Percentiles rank a stretch among this genome's conserved stretches.
Conservation (phyloP, 2,797 vertebrate genomes). For the Smutsia gigantea region DNA sequence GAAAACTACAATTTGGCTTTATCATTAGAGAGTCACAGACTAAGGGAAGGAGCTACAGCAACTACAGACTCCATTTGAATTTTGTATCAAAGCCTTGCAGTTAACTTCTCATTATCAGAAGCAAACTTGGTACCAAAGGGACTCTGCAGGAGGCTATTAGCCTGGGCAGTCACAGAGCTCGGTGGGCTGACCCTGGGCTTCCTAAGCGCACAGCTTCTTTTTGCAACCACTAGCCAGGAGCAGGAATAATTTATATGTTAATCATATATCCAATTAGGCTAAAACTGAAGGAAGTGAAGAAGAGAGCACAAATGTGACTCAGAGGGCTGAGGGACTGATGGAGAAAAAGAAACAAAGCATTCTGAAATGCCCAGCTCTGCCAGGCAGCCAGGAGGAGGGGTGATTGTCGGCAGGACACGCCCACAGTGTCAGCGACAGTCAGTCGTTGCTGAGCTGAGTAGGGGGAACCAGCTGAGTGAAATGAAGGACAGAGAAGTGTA, state of each 20-base stretch:
- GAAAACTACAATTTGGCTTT: conserved; percentile 24
- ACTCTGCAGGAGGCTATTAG: background rate
- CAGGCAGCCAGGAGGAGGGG: background rate
- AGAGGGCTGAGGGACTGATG: conserved; percentile 12
- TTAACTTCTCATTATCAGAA: conserved; percentile 68
- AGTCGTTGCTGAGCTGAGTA: conserved; percentile 31
- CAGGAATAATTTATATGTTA: conserved; percentile 26
- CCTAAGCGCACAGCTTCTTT: background rate
- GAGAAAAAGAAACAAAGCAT: background rate
- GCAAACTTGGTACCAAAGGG: conserved; percentile 9
- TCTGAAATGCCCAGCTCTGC: conserved; percentile 2
- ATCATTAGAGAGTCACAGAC: conserved; percentile 64
- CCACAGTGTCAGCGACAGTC: conserved; percentile 51
- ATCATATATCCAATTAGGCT: conserved; percentile 44
- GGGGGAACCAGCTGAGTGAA: conserved; percentile 43
- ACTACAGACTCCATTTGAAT: conserved; percentile 27
- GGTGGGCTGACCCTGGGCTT: background rate
- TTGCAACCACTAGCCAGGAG: conserved; percentile 1
- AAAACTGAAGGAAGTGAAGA: conserved; percentile 32
- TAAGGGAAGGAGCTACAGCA: background rate
- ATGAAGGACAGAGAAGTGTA: conserved; percentile 64
- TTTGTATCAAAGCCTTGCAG: conserved; percentile 65
- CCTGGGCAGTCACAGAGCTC: background rate
- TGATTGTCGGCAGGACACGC: conserved; percentile 23
- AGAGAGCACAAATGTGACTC: background rate